Evolutionary conservation across 2,888 invertebrate species (phyloP).

Genomic region (Sinohyriopsis cumingii): DNA sequence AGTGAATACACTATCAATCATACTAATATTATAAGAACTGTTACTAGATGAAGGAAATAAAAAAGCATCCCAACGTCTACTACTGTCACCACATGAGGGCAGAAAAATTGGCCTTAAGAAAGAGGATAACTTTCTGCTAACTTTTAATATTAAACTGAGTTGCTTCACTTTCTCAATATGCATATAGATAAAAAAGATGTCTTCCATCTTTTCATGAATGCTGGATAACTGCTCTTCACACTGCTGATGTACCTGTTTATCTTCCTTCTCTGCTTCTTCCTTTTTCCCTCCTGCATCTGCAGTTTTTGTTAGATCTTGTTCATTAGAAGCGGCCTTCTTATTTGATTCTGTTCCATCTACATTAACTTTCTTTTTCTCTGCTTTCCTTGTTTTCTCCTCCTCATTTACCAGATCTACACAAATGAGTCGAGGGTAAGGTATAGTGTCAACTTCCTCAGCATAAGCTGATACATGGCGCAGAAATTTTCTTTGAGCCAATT

Average conservation of each 20-base stretch:
- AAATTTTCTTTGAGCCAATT: constrained; percentile 67
- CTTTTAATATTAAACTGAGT: too few species aligned
- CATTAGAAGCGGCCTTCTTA: neutral
- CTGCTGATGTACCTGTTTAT: constrained; percentile 3
- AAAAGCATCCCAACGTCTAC: too few species aligned
- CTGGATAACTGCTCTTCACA: neutral
- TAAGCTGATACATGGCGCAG: constrained; percentile 59
- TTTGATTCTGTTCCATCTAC: constrained; percentile 3
- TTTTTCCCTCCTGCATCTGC: constrained; percentile 13
- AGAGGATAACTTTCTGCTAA: too few species aligned
- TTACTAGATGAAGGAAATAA: too few species aligned
- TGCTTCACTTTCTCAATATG: too few species aligned
- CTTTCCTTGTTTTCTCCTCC: constrained; percentile 14
- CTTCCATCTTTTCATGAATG: too few species aligned
- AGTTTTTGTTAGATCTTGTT: neutral
- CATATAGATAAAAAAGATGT: too few species aligned
- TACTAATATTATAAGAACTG: too few species aligned
- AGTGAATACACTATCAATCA: too few species aligned
- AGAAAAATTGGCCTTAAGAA: too few species aligned
- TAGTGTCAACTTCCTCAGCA: constrained; percentile 46
- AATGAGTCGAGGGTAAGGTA: constrained; percentile 58
- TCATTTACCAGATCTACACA: constrained; percentile 53
- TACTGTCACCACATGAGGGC: too few species aligned
- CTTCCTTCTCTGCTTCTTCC: constrained; percentile 5
- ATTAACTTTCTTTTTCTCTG: constrained; percentile 8